A percentile compares a stretch with the other conserved stretches of the same genome.
phyloP scores from a whole-genome alignment of 2,113 vertebrate species.

The Spheniscus mendiculus region DNA sequence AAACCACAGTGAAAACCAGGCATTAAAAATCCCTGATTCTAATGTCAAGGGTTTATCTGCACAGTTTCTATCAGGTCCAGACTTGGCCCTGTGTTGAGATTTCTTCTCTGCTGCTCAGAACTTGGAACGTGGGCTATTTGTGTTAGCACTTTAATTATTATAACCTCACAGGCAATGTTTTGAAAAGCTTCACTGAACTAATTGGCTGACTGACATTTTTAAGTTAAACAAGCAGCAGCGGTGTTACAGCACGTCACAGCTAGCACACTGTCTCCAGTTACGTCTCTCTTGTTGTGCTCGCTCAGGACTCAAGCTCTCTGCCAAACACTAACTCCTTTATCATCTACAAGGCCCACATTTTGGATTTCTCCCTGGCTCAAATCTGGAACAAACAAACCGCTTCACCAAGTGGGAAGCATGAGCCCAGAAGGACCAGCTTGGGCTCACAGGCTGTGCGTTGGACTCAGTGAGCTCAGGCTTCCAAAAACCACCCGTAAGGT shows the following conservation, averaged over 20 bases:
- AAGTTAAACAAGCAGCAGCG: not conserved
- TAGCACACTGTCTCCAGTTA: not conserved
- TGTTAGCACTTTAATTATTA: not conserved
- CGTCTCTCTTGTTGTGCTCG: not conserved
- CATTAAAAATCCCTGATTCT: not conserved
- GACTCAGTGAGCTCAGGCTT: not conserved
- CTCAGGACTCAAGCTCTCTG: not conserved
- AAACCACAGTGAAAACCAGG: not conserved
- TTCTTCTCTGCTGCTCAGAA: not conserved
- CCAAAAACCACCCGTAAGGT: not conserved
- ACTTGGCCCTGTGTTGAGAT: not conserved
- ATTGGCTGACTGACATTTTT: not conserved
- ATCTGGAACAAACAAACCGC: not conserved
- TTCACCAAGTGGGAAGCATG: not conserved
- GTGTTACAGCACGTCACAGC: not conserved
- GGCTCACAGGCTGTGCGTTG: not conserved
- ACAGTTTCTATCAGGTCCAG: not conserved
- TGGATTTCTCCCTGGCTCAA: not conserved
- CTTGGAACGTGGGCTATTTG: not conserved
- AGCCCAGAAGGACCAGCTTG: not conserved
- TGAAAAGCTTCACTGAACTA: conserved; percentile 8
- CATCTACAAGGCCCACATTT: not conserved
- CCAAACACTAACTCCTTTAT: not conserved
- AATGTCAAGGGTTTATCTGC: not conserved
- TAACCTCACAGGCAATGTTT: not conserved